These are phyloP conservation scores for Thoracochromis brauschi DNA, from an alignment of 2,113 vertebrate genomes.

Conservation along the genomic window DNA sequence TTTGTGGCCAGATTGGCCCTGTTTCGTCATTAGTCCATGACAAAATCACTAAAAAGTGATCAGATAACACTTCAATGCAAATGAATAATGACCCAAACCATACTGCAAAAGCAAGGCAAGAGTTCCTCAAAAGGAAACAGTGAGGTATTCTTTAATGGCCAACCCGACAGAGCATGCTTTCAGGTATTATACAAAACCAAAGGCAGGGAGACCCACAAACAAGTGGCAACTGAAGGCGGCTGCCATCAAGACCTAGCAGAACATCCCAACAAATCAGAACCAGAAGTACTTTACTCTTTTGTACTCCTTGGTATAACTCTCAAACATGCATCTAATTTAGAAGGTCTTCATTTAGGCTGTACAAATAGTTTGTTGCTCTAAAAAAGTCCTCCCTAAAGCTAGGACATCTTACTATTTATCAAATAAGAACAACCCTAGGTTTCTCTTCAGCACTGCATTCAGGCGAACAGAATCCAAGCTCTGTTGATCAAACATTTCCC, in stretches of 20 bases:
- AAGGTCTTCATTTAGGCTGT: background rate
- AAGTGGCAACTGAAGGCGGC: background rate
- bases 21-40: background rate
- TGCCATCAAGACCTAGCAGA: background rate
- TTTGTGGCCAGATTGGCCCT: background rate
- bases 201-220: background rate
- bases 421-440: background rate
- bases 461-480: background rate
- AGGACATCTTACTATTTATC: background rate
- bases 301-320: background rate
- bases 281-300: background rate
- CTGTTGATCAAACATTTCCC: background rate
- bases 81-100: background rate
- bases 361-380: background rate
- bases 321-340: background rate
- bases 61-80: background rate
- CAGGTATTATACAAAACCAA: background rate
- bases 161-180: background rate
- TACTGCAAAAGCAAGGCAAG: background rate
- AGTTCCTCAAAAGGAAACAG: background rate
- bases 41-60: background rate
- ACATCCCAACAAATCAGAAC: background rate
- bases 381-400: background rate
- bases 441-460: background rate
- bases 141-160: background rate